These are phyloP conservation scores for Neodon shergylaensis DNA, from an alignment of 2,113 vertebrate genomes.

Conservation along the genomic window DNA sequence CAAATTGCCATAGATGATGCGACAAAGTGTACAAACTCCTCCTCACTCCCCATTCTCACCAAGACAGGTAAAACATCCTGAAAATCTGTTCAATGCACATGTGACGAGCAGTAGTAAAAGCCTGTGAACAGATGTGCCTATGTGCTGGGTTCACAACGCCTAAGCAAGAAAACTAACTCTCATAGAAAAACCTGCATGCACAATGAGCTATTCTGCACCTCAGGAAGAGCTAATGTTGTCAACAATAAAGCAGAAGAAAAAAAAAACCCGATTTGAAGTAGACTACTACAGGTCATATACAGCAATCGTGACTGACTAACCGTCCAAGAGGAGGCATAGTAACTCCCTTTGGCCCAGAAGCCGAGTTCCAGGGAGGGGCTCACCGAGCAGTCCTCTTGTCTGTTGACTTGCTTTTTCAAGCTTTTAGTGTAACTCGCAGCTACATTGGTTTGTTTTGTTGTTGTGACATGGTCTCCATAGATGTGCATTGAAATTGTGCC, in stretches of 20 bases:
- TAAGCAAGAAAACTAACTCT: not conserved
- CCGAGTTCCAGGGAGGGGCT: conserved; percentile 73
- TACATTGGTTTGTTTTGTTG: conserved; percentile 87
- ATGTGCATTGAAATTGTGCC: conserved; percentile 86
- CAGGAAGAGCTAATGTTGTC: not conserved
- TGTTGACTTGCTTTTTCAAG: conserved; percentile 86
- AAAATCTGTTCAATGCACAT: conserved; percentile 34
- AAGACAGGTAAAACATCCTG: not conserved
- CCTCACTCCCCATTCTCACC: not conserved
- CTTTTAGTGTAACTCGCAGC: conserved; percentile 85
- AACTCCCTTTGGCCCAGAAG: conserved; percentile 70
- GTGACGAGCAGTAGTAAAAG: not conserved
- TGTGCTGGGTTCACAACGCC: not conserved
- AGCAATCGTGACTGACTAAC: conserved; percentile 49
- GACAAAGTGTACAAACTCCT: conserved; percentile 25
- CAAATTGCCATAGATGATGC: conserved; percentile 29
- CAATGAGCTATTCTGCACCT: not conserved
- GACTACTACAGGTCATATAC: conserved; percentile 48
- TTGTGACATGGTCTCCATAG: conserved; percentile 89
- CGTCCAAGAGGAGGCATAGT: conserved; percentile 55
- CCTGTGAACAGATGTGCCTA: not conserved
- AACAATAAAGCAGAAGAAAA: conserved; percentile 26
- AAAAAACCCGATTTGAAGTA: conserved; percentile 3
- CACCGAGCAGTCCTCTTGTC: conserved; percentile 79
- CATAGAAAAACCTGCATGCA: not conserved